Percentiles rank a stretch among this genome's conserved stretches.
phyloP scores from a whole-genome alignment of 2,888 invertebrate species.

The Ophonus ardosiacus region DNA sequence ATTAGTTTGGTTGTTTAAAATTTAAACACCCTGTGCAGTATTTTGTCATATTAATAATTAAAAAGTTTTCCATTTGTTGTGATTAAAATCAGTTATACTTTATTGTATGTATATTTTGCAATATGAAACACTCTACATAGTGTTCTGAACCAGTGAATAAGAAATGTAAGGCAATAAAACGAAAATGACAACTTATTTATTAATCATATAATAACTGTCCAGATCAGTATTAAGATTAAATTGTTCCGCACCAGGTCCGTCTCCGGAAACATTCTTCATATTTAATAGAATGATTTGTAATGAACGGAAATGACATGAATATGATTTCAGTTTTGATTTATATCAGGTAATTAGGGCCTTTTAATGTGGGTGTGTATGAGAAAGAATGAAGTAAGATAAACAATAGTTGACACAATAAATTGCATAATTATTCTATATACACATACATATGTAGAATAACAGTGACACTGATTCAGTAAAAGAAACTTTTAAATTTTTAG shows the following conservation, averaged over 20 bases:
- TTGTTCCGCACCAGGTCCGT: background rate
- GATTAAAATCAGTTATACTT: too few species aligned
- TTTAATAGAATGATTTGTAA: background rate
- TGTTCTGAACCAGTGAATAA: background rate
- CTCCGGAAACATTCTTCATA: constrained; percentile 22
- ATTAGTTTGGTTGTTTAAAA: too few species aligned
- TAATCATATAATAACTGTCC: background rate
- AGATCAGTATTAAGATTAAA: constrained; percentile 13
- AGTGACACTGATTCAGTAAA: too few species aligned
- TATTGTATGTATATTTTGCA: too few species aligned
- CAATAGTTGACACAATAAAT: background rate
- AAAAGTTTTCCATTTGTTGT: too few species aligned
- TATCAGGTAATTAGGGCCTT: background rate
- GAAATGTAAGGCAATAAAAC: background rate
- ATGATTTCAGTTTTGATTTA: constrained; percentile 26
- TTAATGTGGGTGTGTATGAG: background rate
- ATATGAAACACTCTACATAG: too few species aligned
- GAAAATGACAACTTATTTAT: background rate
- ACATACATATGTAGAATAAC: too few species aligned
- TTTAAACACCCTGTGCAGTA: too few species aligned
- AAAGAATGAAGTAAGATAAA: background rate
- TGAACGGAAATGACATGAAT: constrained; percentile 14
- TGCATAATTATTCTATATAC: too few species aligned
- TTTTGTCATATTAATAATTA: too few species aligned
- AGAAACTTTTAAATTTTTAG: too few species aligned